These are phyloP conservation scores for Drosophila albomicans DNA, from an alignment of 1,140 invertebrate genomes.

Conservation along the genomic window DNA sequence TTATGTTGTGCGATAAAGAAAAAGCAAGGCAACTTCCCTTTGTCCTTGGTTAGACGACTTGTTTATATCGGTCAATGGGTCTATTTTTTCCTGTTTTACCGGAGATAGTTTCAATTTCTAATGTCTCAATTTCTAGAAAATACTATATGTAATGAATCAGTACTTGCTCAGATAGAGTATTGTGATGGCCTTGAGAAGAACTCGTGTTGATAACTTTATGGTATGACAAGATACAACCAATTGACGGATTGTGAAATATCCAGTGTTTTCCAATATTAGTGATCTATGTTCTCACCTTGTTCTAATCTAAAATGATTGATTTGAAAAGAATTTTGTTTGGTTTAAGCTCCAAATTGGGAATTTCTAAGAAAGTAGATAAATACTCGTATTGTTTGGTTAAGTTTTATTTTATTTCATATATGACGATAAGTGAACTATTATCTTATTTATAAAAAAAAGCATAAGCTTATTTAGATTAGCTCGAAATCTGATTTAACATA, in stretches of 20 bases:
- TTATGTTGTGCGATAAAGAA: slow-evolving; percentile 12
- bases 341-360: neutral
- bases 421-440: too few species aligned
- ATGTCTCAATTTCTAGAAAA: slow-evolving; percentile 31
- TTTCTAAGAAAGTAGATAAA: neutral
- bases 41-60: slow-evolving; percentile 49
- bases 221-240: neutral
- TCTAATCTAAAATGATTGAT: neutral
- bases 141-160: slow-evolving; percentile 18
- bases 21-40: neutral
- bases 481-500: neutral
- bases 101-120: slow-evolving; percentile 36
- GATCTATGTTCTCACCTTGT: neutral
- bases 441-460: neutral
- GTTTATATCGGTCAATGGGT: slow-evolving; percentile 54
- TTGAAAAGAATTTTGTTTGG: neutral
- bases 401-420: too few species aligned
- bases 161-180: slow-evolving; percentile 32
- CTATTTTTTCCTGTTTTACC: slow-evolving; percentile 2
- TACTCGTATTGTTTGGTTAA: neutral
- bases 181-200: slow-evolving; percentile 20
- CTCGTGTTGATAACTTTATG: slow-evolving; percentile 3
- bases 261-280: neutral
- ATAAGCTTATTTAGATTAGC: neutral
- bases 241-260: slow-evolving; percentile 27